A percentile compares a stretch with the other conserved stretches of the same genome.
These are phyloP conservation scores for Psilopsiagon aurifrons DNA, from an alignment of 2,113 vertebrate species.

Conservation along the genomic window DNA sequence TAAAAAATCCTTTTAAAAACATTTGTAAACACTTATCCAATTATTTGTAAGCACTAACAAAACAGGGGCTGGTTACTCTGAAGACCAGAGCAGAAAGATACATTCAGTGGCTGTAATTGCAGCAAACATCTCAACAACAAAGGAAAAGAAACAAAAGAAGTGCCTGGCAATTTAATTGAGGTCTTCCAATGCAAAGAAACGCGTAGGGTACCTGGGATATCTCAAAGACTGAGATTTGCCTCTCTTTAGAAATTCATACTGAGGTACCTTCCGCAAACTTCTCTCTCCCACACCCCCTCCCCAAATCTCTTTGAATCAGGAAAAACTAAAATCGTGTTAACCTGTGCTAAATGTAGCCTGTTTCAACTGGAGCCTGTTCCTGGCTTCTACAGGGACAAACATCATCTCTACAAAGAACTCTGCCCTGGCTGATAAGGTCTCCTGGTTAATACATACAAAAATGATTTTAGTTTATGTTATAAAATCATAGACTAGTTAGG, in stretches of 20 bases:
- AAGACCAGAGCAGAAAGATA: not conserved
- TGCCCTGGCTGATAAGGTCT: not conserved
- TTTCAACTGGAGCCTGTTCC: not conserved
- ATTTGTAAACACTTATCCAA: not conserved
- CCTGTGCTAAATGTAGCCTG: not conserved
- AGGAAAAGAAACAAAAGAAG: not conserved
- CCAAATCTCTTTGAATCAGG: not conserved
- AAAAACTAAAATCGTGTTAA: not conserved
- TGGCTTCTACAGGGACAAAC: not conserved
- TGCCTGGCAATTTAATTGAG: not conserved
- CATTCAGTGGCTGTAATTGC: not conserved
- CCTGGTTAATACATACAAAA: conserved; percentile 10
- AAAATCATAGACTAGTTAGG: not conserved
- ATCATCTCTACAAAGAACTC: not conserved
- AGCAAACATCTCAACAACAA: not conserved
- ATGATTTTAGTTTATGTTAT: conserved; percentile 17
- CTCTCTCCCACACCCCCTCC: not conserved
- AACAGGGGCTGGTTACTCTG: not conserved
- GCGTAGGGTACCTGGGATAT: not conserved
- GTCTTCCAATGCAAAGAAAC: not conserved
- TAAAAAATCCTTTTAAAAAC: not conserved
- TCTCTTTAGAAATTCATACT: not conserved
- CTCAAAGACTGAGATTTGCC: not conserved
- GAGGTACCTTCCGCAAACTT: not conserved
- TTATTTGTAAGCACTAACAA: not conserved